Evolutionary conservation across 2,888 invertebrate genomes (phyloP).

Genomic region (Nemapogon koenigi): DNA sequence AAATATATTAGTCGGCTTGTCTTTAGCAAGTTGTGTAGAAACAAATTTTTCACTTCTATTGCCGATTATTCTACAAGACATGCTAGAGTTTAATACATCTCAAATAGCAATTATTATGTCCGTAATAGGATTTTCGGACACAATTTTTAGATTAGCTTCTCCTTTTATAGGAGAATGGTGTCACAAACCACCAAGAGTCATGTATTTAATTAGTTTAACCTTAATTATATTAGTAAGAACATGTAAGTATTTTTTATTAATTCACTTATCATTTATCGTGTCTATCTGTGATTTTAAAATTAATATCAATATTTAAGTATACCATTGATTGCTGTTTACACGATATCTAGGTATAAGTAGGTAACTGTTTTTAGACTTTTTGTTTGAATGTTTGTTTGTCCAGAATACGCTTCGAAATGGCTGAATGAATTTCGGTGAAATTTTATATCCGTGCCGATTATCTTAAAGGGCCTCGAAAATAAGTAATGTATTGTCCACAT

Average conservation of each 20-base stretch:
- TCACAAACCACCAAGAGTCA: slow-evolving; percentile 64
- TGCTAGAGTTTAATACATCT: slow-evolving; percentile 60
- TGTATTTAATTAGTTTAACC: slow-evolving; percentile 69
- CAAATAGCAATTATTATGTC: slow-evolving; percentile 71
- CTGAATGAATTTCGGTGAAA: no score
- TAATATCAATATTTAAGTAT: no score
- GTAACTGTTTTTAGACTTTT: no score
- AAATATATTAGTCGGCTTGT: slow-evolving; percentile 71
- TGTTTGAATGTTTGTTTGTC: no score
- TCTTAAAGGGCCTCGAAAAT: no score
- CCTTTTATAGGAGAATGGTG: slow-evolving; percentile 72
- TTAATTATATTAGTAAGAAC: slow-evolving; percentile 67
- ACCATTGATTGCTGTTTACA: no score
- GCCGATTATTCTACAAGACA: slow-evolving; percentile 71
- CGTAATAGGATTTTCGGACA: slow-evolving; percentile 62
- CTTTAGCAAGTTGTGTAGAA: slow-evolving; percentile 72
- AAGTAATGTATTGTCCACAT: no score
- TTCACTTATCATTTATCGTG: no score
- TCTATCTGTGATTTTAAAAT: no score
- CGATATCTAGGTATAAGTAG: no score
- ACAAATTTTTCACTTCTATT: slow-evolving; percentile 71
- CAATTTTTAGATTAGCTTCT: slow-evolving; percentile 67
- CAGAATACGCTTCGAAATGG: no score
- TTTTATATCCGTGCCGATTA: no score
- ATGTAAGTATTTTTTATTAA: slow-evolving; percentile 68